Conservation (phyloP, 1,140 invertebrate species). For the Hylaeus volcanicus region DNA sequence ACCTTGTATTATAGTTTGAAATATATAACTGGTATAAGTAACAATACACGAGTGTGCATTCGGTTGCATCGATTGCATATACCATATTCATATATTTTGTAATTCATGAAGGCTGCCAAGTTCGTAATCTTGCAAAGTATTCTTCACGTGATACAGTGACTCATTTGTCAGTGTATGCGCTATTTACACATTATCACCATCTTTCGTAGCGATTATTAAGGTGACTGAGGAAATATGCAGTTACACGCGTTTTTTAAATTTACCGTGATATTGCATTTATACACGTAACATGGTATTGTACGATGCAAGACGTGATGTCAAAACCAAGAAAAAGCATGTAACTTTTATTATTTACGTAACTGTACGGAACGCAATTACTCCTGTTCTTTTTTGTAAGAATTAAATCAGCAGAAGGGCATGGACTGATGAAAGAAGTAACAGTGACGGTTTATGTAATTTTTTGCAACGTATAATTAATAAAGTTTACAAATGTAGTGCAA, state of each 20-base stretch:
- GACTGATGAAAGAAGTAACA: slow-evolving; percentile 11
- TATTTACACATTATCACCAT: not conserved
- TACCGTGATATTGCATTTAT: slow-evolving; percentile 8
- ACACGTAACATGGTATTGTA: not conserved
- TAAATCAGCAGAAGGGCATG: not conserved
- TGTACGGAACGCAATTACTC: not conserved
- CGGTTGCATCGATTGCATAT: slow-evolving; percentile 30
- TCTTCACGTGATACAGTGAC: not conserved
- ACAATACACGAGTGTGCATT: slow-evolving; percentile 35
- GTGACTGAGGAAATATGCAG: not conserved
- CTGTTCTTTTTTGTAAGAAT: not conserved
- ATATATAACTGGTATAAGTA: slow-evolving; percentile 54
- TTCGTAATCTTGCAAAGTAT: not conserved
- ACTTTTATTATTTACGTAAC: not conserved
- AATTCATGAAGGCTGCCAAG: too few species aligned
- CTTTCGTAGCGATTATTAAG: slow-evolving; percentile 3
- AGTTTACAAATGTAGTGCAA: slow-evolving; percentile 69
- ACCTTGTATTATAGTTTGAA: slow-evolving; percentile 77
- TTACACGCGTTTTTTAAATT: not conserved
- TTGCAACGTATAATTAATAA: slow-evolving; percentile 69
- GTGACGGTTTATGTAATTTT: slow-evolving; percentile 27
- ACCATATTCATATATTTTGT: not conserved
- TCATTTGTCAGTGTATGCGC: not conserved
- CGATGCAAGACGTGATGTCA: not conserved
- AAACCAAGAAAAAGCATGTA: not conserved